Percentiles rank a stretch among this genome's conserved stretches.
These are phyloP conservation scores for Diaprepes abbreviatus DNA, from an alignment of 2,888 invertebrate genomes.

Conservation along the genomic window DNA sequence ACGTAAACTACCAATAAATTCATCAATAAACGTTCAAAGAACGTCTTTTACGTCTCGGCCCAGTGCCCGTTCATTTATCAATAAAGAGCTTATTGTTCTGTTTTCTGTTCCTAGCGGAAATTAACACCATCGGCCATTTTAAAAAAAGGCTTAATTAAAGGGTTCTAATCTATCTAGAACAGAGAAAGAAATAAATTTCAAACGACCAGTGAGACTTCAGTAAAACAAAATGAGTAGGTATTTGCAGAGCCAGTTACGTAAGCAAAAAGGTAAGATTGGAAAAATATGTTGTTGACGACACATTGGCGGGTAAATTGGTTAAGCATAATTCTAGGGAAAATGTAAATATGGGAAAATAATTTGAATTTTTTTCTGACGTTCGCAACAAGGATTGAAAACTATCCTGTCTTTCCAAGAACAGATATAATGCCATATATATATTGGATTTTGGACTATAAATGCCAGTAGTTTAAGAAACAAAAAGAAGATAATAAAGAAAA, in stretches of 20 bases:
- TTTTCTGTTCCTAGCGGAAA: slow-evolving; percentile 22
- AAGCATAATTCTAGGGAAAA: too few species aligned
- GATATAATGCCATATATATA: too few species aligned
- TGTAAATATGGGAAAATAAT: too few species aligned
- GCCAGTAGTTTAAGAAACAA: too few species aligned
- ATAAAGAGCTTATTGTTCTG: slow-evolving; percentile 21
- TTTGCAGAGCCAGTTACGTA: slow-evolving; percentile 3
- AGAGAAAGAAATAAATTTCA: slow-evolving; percentile 19
- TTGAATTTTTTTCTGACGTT: too few species aligned
- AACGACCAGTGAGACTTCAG: background rate
- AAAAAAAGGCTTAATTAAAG: slow-evolving; percentile 29
- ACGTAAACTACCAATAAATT: slow-evolving; percentile 14
- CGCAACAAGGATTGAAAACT: too few species aligned
- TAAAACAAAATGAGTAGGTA: slow-evolving; percentile 18
- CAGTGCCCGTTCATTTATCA: slow-evolving; percentile 19
- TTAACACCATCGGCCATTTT: slow-evolving; percentile 30
- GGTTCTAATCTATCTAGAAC: slow-evolving; percentile 20
- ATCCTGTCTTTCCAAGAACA: too few species aligned
- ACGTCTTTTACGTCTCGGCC: slow-evolving; percentile 10
- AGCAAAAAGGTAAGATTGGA: background rate
- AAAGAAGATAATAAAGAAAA: too few species aligned
- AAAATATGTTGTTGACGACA: background rate
- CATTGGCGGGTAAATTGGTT: slow-evolving; percentile 9
- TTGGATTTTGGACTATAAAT: too few species aligned
- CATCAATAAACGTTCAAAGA: slow-evolving; percentile 13